These are phyloP conservation scores for Scaptomyza cyrtandrae DNA, from an alignment of 2,888 invertebrate species.

Conservation along the genomic window DNA sequence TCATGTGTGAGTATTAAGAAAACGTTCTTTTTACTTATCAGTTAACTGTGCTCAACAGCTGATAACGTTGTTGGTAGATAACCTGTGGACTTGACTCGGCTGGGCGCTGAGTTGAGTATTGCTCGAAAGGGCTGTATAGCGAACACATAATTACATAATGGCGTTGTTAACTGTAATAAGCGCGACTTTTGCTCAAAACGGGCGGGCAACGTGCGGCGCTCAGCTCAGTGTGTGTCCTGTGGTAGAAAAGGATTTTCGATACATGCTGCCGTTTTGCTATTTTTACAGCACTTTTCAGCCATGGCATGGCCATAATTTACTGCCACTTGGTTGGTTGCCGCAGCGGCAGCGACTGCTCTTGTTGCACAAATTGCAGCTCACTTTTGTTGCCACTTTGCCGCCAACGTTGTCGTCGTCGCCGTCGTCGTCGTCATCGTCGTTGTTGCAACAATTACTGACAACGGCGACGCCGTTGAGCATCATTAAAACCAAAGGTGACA, in stretches of 20 bases:
- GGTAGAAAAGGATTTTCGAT: constrained; percentile 69
- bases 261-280: constrained; percentile 40
- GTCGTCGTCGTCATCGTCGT: constrained; percentile 33
- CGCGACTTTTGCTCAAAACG: constrained; percentile 64
- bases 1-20: constrained; percentile 16
- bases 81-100: constrained; percentile 40
- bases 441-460: constrained; percentile 70
- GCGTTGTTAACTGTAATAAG: constrained; percentile 80
- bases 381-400: constrained; percentile 73
- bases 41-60: not conserved
- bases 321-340: constrained; percentile 40
- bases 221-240: constrained; percentile 77
- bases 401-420: constrained; percentile 33
- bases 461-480: constrained; percentile 62
- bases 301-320: constrained; percentile 61
- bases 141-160: constrained; percentile 77
- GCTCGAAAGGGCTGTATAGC: constrained; percentile 36
- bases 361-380: constrained; percentile 78
- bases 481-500: constrained; percentile 81
- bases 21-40: constrained; percentile 36
- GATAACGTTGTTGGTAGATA: constrained; percentile 31
- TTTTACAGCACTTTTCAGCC: constrained; percentile 60
- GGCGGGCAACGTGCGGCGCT: constrained; percentile 55
- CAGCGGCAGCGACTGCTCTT: constrained; percentile 45
- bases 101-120: constrained; percentile 21